Evolutionary conservation across 2,888 invertebrate species (phyloP).

Genomic region (Tenthredo amoena): DNA sequence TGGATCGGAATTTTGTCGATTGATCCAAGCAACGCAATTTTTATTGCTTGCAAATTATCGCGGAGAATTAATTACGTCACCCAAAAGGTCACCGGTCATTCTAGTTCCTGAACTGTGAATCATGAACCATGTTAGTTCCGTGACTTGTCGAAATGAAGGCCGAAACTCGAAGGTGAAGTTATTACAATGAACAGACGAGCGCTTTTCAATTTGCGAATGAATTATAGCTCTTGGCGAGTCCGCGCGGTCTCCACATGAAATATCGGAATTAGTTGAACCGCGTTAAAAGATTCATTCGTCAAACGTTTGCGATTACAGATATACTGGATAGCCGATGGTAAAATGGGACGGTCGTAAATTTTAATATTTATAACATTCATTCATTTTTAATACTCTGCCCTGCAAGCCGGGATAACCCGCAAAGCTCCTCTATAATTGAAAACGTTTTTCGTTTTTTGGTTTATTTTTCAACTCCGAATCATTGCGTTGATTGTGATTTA

Average conservation of each 20-base stretch:
- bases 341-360: background rate
- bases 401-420: background rate
- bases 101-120: background rate
- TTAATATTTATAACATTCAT: background rate
- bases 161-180: background rate
- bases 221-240: background rate
- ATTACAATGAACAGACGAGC: background rate
- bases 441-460: background rate
- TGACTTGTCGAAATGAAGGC: background rate
- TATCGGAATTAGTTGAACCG: background rate
- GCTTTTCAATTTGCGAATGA: conserved; percentile 1
- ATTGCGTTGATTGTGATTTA: background rate
- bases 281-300: background rate
- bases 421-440: background rate
- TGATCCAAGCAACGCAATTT: background rate
- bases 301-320: background rate
- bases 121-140: background rate
- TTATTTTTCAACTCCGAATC: background rate
- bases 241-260: background rate
- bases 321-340: background rate
- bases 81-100: background rate
- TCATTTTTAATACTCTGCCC: background rate
- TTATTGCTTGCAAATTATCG: background rate
- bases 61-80: background rate
- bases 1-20: background rate